A percentile compares a stretch with the other conserved stretches of the same genome.
phyloP scores from a whole-genome alignment of 2,113 vertebrate species.

The Dromiciops gliroides region DNA sequence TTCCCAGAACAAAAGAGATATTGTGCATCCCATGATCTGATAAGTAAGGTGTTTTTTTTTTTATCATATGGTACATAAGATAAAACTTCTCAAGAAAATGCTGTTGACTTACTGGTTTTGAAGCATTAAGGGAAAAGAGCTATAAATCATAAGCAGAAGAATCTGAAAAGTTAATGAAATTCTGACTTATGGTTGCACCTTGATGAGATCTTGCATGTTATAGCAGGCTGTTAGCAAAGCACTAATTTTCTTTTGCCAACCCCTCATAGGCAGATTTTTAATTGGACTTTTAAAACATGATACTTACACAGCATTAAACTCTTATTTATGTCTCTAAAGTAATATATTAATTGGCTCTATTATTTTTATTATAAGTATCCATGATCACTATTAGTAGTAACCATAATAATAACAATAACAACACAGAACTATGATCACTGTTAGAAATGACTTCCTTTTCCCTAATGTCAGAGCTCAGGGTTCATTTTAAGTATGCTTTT shows the following conservation, averaged over 20 bases:
- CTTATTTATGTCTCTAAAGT: slow-evolving; percentile 45
- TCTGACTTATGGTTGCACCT: neutral
- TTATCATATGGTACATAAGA: neutral
- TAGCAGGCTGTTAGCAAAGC: neutral
- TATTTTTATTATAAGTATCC: slow-evolving; percentile 38
- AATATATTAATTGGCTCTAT: slow-evolving; percentile 33
- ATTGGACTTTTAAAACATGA: slow-evolving; percentile 50
- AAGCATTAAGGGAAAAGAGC: neutral
- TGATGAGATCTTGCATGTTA: neutral
- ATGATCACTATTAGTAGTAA: neutral
- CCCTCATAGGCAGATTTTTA: slow-evolving; percentile 36
- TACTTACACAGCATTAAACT: neutral
- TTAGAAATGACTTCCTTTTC: neutral
- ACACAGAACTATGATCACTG: neutral
- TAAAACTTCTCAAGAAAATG: neutral
- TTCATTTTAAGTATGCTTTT: neutral
- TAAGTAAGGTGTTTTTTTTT: neutral
- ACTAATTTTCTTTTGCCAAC: neutral
- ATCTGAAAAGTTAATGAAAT: neutral
- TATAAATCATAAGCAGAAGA: neutral
- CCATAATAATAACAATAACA: neutral
- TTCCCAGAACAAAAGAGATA: neutral
- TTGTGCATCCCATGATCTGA: neutral
- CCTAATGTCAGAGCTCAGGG: neutral
- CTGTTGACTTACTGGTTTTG: neutral